Base-by-base conservation (phyloP, 2,113 vertebrate genomes). In the Callipepla californica region DNA sequence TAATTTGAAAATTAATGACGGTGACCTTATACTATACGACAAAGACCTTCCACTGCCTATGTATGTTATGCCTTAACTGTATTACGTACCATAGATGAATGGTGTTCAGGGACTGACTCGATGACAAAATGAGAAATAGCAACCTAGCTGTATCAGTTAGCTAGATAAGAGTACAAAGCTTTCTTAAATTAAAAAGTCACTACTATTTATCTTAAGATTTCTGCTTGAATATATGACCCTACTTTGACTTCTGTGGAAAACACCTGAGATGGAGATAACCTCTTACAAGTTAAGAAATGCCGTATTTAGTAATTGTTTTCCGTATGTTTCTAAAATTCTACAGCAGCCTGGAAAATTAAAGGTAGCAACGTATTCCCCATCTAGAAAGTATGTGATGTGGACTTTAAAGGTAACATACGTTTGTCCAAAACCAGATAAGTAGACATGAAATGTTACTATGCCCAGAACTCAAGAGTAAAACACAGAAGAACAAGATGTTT, bases 1-100 rank as follows among this genome's bases (percentile, higher is more conserved):
- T 97, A 98, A 98, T 98, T 98, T 98, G 97, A 97, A 97, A 98
- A 98, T 98, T 98, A 98, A 98, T 97, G 97, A 97, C 92, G 94
- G 95, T 98, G 97, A 98, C 97, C 97, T 97, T 97, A 95, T 92
- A 95, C 70, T 96, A 95, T 95, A 96, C 93, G 86, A 97, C 95
- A 97, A 96, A 97, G 89, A 92, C 95, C 92, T 94, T 95, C 88
- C 93, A 90, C 89, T 94, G 92, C 93, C 80, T 90, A 92, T 96
- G 96, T 90, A 93, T 96, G 89, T 92, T 92, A 44, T 94, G 80
- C 95, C 96, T 93, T 95, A 94, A 94, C 92, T 96, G 61, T 90
- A 93, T 91, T 95, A 96, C 92, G 90, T 94, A 96, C 92, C 57
- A 51, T 50, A 74, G 85, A 62, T 93, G 92, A 86, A 92, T 48